Base-by-base conservation (phyloP, 2,113 vertebrate species). In the Emydura subglobosa region DNA sequence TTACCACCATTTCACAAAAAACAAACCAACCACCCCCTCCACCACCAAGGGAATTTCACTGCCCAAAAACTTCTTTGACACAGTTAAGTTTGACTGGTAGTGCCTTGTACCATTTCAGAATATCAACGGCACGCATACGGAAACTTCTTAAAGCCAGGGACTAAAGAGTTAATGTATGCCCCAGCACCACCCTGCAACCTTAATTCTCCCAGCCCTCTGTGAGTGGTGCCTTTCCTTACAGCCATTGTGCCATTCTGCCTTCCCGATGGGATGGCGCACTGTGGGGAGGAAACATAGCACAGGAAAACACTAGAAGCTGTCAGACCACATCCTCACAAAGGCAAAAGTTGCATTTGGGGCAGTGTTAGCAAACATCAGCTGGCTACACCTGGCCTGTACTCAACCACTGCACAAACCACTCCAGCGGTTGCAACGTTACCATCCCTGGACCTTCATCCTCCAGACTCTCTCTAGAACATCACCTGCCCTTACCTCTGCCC, bases 391-490 rank as follows among this genome's bases (percentile, higher is more conserved):
- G 0, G 53, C 10, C 49, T 0, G 1, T 31, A 29, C 39, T 25
- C 11, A 53, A 84, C 6, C 84, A 53, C 22, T 79, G 10, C 49
- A 11, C n/a, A 42, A 57, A n/a, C 88, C 21, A 1, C 79, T 86
- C 34, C 79, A 87, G 61, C 76, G 61, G 47, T 39, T 82, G 22
- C 57, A 51, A 65, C 31, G 4, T 29, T 55, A 16, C 78, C 79
- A 54, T 24, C 10, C 57, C 53, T 61, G 82, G 39, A 50, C 44
- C 29, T 27, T 7, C 8, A 53, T 53, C 55, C 78, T 0, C 0
- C 21, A 42, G 21, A 61, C 59, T 27, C 51, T 84, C 74, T 57
- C 39, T 79, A 1, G 5, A 81, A 34, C 25, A 6, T n/a, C 55
- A 44, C 34, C 53, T 93, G 21, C 25, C 19, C 10, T 57, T 2